Evolutionary conservation across 2,113 vertebrate species (phyloP), one percentile per base, ranked within the genome.

Genomic region (Urocitellus parryii): DNA sequence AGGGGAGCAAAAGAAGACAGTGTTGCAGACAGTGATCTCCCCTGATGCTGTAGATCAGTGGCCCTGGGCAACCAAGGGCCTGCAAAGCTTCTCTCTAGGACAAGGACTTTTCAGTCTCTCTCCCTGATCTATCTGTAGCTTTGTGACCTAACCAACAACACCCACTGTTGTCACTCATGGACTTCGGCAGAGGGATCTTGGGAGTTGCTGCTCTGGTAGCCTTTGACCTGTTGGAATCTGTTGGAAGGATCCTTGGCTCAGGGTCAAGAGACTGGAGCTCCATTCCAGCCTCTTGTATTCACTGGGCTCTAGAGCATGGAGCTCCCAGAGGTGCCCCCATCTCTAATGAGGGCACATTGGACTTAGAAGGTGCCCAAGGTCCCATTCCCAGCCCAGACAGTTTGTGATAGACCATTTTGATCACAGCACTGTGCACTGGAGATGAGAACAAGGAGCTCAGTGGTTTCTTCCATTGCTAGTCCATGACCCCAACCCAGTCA

Each of bases 381-480:
- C 32, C 27, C 61, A 8, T 88, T 58, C 16, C 22, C 51, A 45
- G 61, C 32, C 22, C 81, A 12, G 34, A 34, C 6, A 16, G 11
- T 37, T 65, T 56, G 17, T 53, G 42, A 39, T 14, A 27, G 18
- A 1, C 56, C 58, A 0, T 70, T 74, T 12, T 45, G 20, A 7
- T 14, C 25, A 37, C 2, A 67, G 67, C 5, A 18, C 17, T 17
- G 8, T 24, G 4, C 14, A 1, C 0, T 1, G 9, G 81, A 67
- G 22, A 53, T 0, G 10, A 45, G 48, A 58, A 20, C 0, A 0
- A 53, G 37, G 16, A 45, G 2, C 70, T 70, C 2, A 0, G 37
- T 45, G 0, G 34, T 32, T 8, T 85, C 53, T 67, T 7, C 72
- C 67, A 34, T 27, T 0, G 0, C n/a, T 53, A 8, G 79, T 13